phyloP scores from a whole-genome alignment of 2,797 vertebrate genomes.

The Margarornis squamiger region DNA sequence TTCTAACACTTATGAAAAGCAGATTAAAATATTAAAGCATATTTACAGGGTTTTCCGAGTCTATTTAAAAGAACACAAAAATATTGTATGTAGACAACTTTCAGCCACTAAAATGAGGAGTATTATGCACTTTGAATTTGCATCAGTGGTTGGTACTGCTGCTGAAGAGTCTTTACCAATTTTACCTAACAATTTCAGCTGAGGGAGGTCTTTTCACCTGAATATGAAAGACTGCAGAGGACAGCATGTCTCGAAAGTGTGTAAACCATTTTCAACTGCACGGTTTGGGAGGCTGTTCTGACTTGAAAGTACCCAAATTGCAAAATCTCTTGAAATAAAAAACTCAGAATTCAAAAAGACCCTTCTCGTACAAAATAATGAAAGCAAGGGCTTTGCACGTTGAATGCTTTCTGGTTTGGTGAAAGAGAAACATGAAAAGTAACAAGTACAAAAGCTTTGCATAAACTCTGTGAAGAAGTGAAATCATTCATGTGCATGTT shows the following conservation, averaged over 20 bases:
- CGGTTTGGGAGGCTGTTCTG: not conserved
- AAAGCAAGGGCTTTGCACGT: not conserved
- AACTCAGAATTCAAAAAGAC: not conserved
- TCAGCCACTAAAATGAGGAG: not conserved
- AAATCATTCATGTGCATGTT: conserved; percentile 17
- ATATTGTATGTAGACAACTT: not conserved
- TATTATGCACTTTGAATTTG: not conserved
- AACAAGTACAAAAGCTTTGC: not conserved
- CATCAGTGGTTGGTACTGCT: not conserved
- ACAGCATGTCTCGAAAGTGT: not conserved
- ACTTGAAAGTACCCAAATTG: not conserved
- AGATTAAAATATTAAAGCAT: not conserved
- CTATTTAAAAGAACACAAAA: not conserved
- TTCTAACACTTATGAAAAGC: not conserved
- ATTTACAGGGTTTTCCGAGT: not conserved
- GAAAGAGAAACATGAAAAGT: not conserved
- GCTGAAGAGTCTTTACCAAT: not conserved
- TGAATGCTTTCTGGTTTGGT: not conserved
- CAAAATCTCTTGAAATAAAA: not conserved
- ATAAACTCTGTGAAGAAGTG: not conserved
- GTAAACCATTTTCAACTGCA: not conserved
- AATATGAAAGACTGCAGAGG: not conserved
- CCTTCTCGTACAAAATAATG: not conserved
- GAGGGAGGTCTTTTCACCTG: not conserved
- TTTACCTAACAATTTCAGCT: not conserved